phyloP scores from a whole-genome alignment of 2,113 vertebrate species.

The Colossoma macropomum region DNA sequence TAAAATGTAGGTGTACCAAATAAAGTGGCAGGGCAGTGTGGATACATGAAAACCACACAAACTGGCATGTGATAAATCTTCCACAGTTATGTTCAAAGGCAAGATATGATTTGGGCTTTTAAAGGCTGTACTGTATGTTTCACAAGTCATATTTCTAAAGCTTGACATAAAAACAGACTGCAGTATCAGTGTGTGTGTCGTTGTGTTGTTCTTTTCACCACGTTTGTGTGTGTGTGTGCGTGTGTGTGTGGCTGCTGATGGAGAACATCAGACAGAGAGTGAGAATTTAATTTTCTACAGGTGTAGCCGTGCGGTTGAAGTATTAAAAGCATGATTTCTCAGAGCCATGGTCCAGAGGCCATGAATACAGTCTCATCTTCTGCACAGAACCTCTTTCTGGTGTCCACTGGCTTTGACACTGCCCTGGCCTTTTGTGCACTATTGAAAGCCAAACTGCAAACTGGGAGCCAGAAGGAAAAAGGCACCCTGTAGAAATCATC shows the following conservation, averaged over 20 bases:
- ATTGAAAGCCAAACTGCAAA: conserved; percentile 20
- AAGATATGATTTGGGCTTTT: too few species aligned
- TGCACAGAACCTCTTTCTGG: background rate
- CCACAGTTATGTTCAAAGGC: too few species aligned
- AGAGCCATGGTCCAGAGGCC: conserved; percentile 26
- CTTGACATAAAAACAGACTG: conserved; percentile 17
- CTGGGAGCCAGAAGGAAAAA: background rate
- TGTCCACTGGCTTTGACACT: conserved; percentile 17
- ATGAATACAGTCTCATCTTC: conserved; percentile 23
- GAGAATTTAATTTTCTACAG: conserved; percentile 55
- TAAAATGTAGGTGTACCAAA: too few species aligned
- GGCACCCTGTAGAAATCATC: background rate
- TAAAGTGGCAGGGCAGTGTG: too few species aligned
- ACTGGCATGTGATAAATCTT: too few species aligned
- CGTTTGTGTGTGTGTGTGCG: conserved; percentile 9
- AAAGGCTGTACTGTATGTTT: background rate
- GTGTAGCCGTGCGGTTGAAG: conserved; percentile 42
- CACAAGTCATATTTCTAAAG: background rate
- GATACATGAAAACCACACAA: too few species aligned
- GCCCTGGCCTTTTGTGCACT: conserved; percentile 18
- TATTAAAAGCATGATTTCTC: conserved; percentile 46
- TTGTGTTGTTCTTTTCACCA: background rate
- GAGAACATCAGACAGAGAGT: conserved; percentile 34
- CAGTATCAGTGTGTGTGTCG: background rate
- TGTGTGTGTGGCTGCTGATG: conserved; percentile 34